A percentile compares a stretch with the other conserved stretches of the same genome.
These are phyloP conservation scores for Triplophysa siluroides DNA, from an alignment of 2,113 vertebrate species.

Conservation along the genomic window DNA sequence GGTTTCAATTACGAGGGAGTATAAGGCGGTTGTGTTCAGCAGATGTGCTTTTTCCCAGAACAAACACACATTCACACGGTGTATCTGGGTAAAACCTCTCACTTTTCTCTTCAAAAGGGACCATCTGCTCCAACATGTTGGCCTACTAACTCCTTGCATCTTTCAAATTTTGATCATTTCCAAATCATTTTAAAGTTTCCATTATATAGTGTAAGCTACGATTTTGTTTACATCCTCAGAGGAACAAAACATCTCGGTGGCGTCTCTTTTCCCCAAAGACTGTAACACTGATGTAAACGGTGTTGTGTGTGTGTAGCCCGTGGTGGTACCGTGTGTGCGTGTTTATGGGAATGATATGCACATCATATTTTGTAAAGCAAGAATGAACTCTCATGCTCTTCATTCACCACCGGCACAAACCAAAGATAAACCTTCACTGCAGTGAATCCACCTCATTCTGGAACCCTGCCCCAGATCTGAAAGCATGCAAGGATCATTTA, in stretches of 20 bases:
- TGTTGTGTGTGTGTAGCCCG: not conserved
- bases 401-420: conserved; percentile 44
- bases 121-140: not conserved
- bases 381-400: conserved; percentile 34
- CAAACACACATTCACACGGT: not conserved
- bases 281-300: not conserved
- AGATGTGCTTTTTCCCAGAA: not conserved
- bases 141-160: too few species aligned
- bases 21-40: not conserved
- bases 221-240: not conserved
- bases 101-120: not conserved
- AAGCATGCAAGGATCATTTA: not conserved
- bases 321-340: not conserved
- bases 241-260: not conserved
- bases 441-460: conserved; percentile 36
- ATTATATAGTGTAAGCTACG: too few species aligned
- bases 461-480: conserved; percentile 45
- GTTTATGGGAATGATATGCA: not conserved
- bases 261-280: not conserved
- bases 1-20: not conserved
- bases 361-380: conserved; percentile 30
- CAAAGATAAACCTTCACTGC: conserved; percentile 24
- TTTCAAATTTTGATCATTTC: too few species aligned
- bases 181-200: too few species aligned
- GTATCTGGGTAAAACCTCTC: not conserved